Evolutionary conservation across 1,140 invertebrate genomes (phyloP), one percentile per base, ranked within the genome.

Genomic region (Zaprionus taronus): DNA sequence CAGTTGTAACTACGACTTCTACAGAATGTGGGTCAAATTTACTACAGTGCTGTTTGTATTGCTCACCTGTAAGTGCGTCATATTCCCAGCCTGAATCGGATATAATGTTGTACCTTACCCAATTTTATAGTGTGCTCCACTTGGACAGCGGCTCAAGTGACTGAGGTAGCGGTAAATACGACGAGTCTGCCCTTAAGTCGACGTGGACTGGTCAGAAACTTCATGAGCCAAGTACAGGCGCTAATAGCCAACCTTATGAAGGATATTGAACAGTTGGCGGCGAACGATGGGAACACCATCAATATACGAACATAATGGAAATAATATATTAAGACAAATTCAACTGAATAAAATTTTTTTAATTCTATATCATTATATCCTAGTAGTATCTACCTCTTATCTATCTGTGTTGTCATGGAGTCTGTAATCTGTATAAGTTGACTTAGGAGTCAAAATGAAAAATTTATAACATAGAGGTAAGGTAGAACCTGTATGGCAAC

Each of bases 161-260:
- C 58, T 28, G 12, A 14, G 2, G n/a, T 51, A 41, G 34, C 65
- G 51, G 17, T 38, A 41, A 55, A 14, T 38, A 49, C 51, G 4
- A 47, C 60, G 26, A 65, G 74, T 7, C 17, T 26, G 1, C 47
- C 44, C n/a, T 12, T 11, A 17, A 36, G 58, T n/a, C 63, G 73
- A 14, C 68, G 60, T 24, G 67, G 68, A 47, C 34, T 84, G 2
- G 53, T 84, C 15, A 73, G 77, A 20, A 56, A 63, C 3, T 81
- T 85, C 68, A 68, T 81, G 47, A 65, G 26, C n/a, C 22, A 66
- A 17, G 75, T 85, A 14, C 71, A 79, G 9, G 22, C 41, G 11
- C 69, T 85, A 7, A 85, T 81, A 63, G 64, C 36, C n/a, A 65
- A 79, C 12, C 72, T 85, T 20, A 65, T 53, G 7, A 31, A 49